These are phyloP conservation scores for Brenthis daphne DNA, from an alignment of 2,888 invertebrate genomes.

Conservation along the genomic window DNA sequence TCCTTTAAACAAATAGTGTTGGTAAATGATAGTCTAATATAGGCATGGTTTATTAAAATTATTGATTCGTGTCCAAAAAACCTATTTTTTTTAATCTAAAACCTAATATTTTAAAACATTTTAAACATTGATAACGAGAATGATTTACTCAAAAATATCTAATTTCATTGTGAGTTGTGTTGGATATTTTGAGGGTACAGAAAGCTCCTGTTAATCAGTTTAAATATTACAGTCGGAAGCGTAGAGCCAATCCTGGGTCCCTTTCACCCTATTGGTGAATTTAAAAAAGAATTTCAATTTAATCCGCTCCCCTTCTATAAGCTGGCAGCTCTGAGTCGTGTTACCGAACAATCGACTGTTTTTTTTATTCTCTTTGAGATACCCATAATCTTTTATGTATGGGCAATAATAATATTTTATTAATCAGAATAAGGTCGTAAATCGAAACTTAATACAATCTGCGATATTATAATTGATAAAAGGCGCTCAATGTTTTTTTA, in stretches of 20 bases:
- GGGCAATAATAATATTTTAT: slow-evolving; percentile 26
- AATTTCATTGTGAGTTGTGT: slow-evolving; percentile 2
- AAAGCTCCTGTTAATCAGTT: slow-evolving; percentile 60
- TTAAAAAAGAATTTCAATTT: slow-evolving; percentile 79
- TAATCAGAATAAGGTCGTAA: slow-evolving; percentile 21
- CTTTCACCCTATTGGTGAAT: slow-evolving; percentile 78
- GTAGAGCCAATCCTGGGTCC: slow-evolving; percentile 70
- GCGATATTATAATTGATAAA: slow-evolving; percentile 6
- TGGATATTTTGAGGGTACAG: neutral
- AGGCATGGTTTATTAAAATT: no score
- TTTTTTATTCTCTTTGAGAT: slow-evolving; percentile 35
- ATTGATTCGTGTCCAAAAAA: no score
- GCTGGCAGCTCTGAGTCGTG: slow-evolving; percentile 53
- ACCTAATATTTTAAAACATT: no score
- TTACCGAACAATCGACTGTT: slow-evolving; percentile 43
- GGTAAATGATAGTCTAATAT: no score
- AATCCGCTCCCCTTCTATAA: slow-evolving; percentile 72
- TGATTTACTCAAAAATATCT: neutral
- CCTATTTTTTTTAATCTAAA: no score
- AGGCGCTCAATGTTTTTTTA: no score
- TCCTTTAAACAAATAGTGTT: no score
- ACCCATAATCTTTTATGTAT: slow-evolving; percentile 24
- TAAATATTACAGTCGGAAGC: slow-evolving; percentile 70
- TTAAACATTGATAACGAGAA: no score
- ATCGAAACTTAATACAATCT: slow-evolving; percentile 19